Evolutionary conservation across 2,797 vertebrate genomes (phyloP), one percentile per base, ranked within the genome.

Genomic region (Borostomias antarcticus): DNA sequence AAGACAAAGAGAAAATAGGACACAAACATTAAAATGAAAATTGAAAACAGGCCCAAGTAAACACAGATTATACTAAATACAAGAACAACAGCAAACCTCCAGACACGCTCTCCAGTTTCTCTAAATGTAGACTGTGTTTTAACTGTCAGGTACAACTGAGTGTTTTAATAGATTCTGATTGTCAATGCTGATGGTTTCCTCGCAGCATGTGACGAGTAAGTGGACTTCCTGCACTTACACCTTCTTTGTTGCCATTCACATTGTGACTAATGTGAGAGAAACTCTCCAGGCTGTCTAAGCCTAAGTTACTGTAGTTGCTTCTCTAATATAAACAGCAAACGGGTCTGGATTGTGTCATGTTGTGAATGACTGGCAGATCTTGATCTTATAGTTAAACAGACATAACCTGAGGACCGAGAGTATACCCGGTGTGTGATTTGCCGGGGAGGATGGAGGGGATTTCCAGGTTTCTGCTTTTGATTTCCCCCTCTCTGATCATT

Each of bases 131-230:
- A 82, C 77, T 64, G 69, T 71, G 70, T 82, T 72, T 72, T 87
- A 86, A 90, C 85, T 89, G 85, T 89, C 78, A 78, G 30, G 56
- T 83, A 85, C 89, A 91, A 84, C 85, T 91, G 87, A 86, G 88
- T 84, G 77, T 87, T 86, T 82, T 88, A 87, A 89, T 86, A 86
- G 83, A 89, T 88, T 86, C 69, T 86, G 81, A 85, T 86, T 83
- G 83, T 77, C 82, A 82, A 83, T 87, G 87, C 83, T 79, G 80
- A 73, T 84, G 75, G 77, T 84, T 81, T 76, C 84, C 86, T 85
- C 68, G 76, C n/a, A 88, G 86, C 89, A 87, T 61, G 89, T 89
- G 84, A 86, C 73, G 81, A 79, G 81, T 84, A 72, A 82, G 86
- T 80, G 79, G 83, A 64, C 81, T 79, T 84, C 68, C 81, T 75